A percentile compares a stretch with the other conserved stretches of the same genome.
phyloP scores from a whole-genome alignment of 64 coral and sea anemone species.

The Actinia tenebrosa region DNA sequence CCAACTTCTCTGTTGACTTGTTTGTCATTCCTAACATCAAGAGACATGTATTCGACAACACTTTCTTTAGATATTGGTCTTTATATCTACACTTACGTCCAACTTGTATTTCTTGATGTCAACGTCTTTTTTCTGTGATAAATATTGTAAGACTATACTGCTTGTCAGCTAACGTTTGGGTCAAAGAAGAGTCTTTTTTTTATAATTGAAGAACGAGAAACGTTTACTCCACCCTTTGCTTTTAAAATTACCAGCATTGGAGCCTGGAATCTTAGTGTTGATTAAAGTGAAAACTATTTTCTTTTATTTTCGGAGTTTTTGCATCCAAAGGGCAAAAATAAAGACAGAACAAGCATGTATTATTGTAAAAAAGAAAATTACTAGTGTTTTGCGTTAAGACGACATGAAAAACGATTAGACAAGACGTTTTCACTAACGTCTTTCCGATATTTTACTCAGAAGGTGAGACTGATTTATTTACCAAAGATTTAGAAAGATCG shows the following conservation, averaged over 20 bases:
- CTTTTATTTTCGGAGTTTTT: no score
- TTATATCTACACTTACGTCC: not conserved
- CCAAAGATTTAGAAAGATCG: no score
- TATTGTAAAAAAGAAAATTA: no score
- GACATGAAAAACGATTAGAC: no score
- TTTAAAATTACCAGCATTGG: not conserved
- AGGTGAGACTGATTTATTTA: no score
- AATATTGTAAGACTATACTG: not conserved
- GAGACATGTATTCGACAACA: not conserved
- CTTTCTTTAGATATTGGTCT: not conserved
- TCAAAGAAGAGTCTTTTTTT: not conserved
- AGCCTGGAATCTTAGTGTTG: no score
- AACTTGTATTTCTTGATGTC: not conserved
- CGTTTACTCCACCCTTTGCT: not conserved
- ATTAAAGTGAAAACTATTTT: no score
- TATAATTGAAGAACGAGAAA: not conserved
- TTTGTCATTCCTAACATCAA: not conserved
- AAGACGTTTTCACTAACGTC: no score
- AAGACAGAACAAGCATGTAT: no score
- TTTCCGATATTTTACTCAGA: no score
- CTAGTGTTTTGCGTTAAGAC: no score
- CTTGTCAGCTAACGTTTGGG: not conserved
- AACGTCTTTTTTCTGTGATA: not conserved
- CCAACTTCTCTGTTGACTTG: not conserved
- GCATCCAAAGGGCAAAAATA: no score